Evolutionary conservation across 2,888 invertebrate genomes (phyloP), one percentile per base, ranked within the genome.

Genomic region (Hemaris fuciformis): DNA sequence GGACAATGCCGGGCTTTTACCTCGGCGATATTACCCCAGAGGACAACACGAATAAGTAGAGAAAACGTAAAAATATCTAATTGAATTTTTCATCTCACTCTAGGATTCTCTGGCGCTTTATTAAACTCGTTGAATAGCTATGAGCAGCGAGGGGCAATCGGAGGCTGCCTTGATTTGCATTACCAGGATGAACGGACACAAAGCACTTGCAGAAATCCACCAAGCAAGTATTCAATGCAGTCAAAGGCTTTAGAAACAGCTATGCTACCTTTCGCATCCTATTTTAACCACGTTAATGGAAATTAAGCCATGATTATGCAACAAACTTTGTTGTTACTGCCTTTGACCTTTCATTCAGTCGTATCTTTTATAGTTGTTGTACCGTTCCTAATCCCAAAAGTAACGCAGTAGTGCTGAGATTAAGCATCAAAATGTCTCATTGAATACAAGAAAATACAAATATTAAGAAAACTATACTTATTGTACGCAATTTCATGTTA

Each of bases 81-180:
- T 88, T 85, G 85, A 87, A 88, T 87, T 86, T 87, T 86, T 86
- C 81, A 85, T 85, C 70, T 76, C 73, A 75, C 73, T 77, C 81
- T 79, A 79, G 73, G 74, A 78, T 78, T 76, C 73, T 74, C 73
- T 65, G 68, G 73, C 73, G 75, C 80, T 85, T 84, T 86, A 87
- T 84, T 86, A 84, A 85, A 84, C 77, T 79, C 76, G 74, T 76
- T 81, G 82, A 85, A 85, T 82, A 71, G 73, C 53, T 53, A 67
- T 56, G 61, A 74, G 72, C 80, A 69, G 77, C 68, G 74, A 78
- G 79, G 74, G 82, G 84, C 87, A 84, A 85, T 85, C 82, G 81
- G 69, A 69, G 75, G 73, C 53, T 71, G 62, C 64, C 75, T 76
- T 81, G 82, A 86, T 87, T 85, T 88, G 86, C 86, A 86, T 87